Conservation (phyloP, 2,888 invertebrate species). For the Mellilla xanthometata region DNA sequence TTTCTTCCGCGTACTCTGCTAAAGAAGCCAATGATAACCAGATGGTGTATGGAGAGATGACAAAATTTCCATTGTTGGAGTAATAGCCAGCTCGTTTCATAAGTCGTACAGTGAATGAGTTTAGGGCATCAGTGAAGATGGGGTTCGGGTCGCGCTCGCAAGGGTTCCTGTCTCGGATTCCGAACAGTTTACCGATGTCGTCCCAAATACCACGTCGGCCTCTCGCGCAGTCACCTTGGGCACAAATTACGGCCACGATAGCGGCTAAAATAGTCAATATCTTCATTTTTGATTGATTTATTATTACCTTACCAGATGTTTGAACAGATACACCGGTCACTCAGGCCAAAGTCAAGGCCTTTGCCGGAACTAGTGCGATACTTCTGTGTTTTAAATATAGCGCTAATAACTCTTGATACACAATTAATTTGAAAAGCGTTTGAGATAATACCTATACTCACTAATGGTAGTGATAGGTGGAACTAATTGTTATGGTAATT, state of each 20-base stretch:
- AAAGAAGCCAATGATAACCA: slow-evolving; percentile 42
- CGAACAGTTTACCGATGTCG: not conserved
- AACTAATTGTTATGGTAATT: too few species aligned
- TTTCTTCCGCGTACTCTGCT: slow-evolving; percentile 36
- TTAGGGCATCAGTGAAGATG: slow-evolving; percentile 4
- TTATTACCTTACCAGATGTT: too few species aligned
- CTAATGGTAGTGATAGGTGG: too few species aligned
- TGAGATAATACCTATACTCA: not conserved
- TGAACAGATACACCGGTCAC: not conserved
- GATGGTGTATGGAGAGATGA: slow-evolving; percentile 36
- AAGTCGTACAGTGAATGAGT: slow-evolving; percentile 4
- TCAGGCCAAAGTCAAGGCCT: not conserved
- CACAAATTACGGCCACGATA: slow-evolving; percentile 1
- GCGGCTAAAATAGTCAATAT: not conserved
- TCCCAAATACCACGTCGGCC: not conserved
- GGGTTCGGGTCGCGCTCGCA: slow-evolving; percentile 1
- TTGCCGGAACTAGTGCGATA: not conserved
- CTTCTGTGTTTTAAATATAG: slow-evolving; percentile 1
- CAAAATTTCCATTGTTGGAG: slow-evolving; percentile 29
- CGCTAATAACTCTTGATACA: not conserved
- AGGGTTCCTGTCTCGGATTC: slow-evolving; percentile 3
- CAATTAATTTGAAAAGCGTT: not conserved
- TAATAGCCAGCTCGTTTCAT: slow-evolving; percentile 5
- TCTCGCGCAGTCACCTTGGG: not conserved
- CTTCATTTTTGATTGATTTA: slow-evolving; percentile 13